A percentile compares a stretch with the other conserved stretches of the same genome.
Conservation (phyloP, 2,797 vertebrate genomes). For the Phoebastria nigripes region DNA sequence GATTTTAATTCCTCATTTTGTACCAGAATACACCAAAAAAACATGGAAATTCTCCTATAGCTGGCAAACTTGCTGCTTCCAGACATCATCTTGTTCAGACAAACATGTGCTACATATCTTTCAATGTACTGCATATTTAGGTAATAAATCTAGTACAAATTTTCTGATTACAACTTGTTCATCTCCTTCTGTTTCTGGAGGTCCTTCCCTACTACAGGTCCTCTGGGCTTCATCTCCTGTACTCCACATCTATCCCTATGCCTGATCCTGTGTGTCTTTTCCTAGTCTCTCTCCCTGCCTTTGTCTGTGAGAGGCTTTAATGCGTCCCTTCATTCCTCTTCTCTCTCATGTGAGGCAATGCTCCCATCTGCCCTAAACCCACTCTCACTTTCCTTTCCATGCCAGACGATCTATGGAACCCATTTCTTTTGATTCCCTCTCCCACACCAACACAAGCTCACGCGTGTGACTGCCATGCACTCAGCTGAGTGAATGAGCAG, state of each 20-base stretch:
- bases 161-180: neutral
- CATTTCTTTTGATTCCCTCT: neutral
- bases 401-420: neutral
- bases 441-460: neutral
- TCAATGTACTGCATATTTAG: neutral
- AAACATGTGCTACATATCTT: neutral
- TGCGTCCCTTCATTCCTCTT: neutral
- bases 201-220: neutral
- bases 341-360: neutral
- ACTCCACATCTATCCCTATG: neutral
- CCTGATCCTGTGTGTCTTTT: neutral
- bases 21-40: neutral
- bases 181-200: neutral
- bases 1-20: neutral
- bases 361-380: neutral
- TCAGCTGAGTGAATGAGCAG: neutral
- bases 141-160: neutral
- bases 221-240: neutral
- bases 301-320: neutral
- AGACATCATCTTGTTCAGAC: neutral
- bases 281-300: neutral
- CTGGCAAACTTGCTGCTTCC: neutral
- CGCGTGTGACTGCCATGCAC: neutral
- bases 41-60: neutral
- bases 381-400: neutral